Percentiles rank a stretch among this genome's conserved stretches.
Evolutionary conservation across 2,888 invertebrate genomes (phyloP).

Genomic region (Syrphus vitripennis): DNA sequence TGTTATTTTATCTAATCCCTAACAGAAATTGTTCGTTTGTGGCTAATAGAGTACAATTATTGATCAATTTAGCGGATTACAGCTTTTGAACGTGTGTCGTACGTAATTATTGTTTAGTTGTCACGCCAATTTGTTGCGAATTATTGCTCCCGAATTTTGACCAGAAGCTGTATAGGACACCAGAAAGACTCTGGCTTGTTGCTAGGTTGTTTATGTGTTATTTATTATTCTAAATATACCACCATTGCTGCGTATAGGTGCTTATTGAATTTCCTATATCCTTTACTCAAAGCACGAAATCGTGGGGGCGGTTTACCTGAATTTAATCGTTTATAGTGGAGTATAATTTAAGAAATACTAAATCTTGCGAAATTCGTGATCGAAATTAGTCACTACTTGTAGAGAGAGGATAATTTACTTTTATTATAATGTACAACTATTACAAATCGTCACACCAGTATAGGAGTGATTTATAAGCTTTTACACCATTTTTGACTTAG

Average conservation of each 20-base stretch:
- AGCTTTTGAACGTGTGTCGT: slow-evolving; percentile 35
- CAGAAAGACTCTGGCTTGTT: not conserved
- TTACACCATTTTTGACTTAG: too few species aligned
- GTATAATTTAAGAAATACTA: not conserved
- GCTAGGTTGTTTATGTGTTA: not conserved
- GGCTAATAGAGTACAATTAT: slow-evolving; percentile 60
- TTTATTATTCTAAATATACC: not conserved
- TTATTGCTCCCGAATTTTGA: slow-evolving; percentile 19
- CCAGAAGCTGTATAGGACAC: not conserved
- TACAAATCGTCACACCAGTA: too few species aligned
- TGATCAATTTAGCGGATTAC: slow-evolving; percentile 61
- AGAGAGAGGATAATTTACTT: too few species aligned
- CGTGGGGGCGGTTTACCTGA: not conserved
- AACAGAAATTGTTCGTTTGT: slow-evolving; percentile 35
- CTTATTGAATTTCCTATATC: not conserved
- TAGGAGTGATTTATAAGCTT: too few species aligned
- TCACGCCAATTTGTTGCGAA: slow-evolving; percentile 46
- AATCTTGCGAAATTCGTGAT: too few species aligned
- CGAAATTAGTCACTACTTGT: too few species aligned
- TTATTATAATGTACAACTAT: too few species aligned
- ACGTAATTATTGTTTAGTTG: slow-evolving; percentile 41
- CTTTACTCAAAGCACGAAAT: not conserved
- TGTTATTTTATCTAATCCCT: slow-evolving; percentile 47
- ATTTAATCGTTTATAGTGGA: not conserved
- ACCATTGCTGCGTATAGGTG: not conserved